A percentile compares a stretch with the other conserved stretches of the same genome.
Evolutionary conservation across 37 sponge, comb jelly and placozoan genomes (phyloP).

Genomic region (Petrosia ficiformis): DNA sequence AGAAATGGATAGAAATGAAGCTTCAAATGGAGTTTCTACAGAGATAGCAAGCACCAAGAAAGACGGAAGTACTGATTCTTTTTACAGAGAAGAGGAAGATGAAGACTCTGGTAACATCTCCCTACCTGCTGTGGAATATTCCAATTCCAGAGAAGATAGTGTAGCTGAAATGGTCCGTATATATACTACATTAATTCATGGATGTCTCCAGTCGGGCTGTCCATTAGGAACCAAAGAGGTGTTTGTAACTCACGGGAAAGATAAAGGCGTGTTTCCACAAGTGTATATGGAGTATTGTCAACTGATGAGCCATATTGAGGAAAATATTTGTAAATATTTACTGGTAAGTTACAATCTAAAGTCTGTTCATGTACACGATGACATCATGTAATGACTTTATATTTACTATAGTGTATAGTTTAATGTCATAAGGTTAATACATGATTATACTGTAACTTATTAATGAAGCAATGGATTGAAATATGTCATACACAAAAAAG

Average conservation of each 20-base stretch:
- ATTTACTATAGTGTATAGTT: no score
- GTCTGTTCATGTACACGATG: not conserved
- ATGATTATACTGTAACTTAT: no score
- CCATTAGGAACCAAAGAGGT: constrained; percentile 20
- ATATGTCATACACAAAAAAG: no score
- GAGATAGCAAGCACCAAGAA: no score
- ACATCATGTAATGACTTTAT: no score
- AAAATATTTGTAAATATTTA: constrained; percentile 46
- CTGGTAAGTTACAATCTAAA: constrained; percentile 16
- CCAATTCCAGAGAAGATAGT: constrained; percentile 22
- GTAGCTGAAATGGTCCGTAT: constrained; percentile 23
- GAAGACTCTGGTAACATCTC: not conserved
- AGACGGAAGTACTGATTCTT: not conserved
- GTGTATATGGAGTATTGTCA: constrained; percentile 17
- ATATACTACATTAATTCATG: not conserved
- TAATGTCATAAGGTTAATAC: no score
- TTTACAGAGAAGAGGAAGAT: not conserved
- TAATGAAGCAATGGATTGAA: no score
- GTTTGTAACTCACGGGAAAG: constrained; percentile 15
- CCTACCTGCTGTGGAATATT: not conserved
- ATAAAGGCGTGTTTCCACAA: constrained; percentile 6
- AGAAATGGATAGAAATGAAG: not conserved
- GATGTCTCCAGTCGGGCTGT: not conserved
- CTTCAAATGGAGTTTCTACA: not conserved
- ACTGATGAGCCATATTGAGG: constrained; percentile 30